Base-by-base conservation (phyloP, 2,888 invertebrate species). In the Holacanthella duospinosa region DNA sequence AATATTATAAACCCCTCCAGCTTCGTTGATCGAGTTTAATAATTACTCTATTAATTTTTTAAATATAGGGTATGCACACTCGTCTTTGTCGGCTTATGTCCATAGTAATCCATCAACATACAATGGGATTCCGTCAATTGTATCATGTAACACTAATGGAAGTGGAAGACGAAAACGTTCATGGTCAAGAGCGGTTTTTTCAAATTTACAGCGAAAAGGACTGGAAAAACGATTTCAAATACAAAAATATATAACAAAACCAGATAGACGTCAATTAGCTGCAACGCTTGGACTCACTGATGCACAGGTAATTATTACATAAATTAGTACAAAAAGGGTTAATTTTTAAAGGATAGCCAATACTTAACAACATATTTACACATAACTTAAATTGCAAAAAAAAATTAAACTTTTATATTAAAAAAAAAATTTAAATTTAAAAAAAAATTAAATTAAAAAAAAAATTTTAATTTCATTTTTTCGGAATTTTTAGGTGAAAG, bases 201-300 rank as follows among this genome's bases (percentile, higher is more conserved):
- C 93, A 75, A 92, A 93, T 76, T 80, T 94, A 2, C 94, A 95
- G 76, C 79, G 94, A n/a, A 94, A 94, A 76, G 94, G 94, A 0
- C 79, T 95, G 62, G 94, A 95, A 79, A 84, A 91, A 71, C 80
- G 93, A 73, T 95, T 95, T 77, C 89, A 92, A 75, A 84, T 93
- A 70, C 94, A 94, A 77, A 94, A 94, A 77, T 95, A 95, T 76
- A 94, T 95, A 67, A 94, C 93, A 0, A 95, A 94, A 77, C 94
- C 93, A 0, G 94, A 95, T 75, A 81, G 94, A 75, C 80, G 93
- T 72, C 93, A 93, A 77, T 78, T 95, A 65, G 94, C 94, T 0
- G 92, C 92, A 2, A 89, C 92, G 16, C 79, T 95, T 29, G 93
- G 93, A 61, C 84, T 94, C 9, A 93, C 93, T 0, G 94, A 94